phyloP scores from a whole-genome alignment of 2,888 invertebrate genomes.

The Sinodicranocentrus sp. region DNA sequence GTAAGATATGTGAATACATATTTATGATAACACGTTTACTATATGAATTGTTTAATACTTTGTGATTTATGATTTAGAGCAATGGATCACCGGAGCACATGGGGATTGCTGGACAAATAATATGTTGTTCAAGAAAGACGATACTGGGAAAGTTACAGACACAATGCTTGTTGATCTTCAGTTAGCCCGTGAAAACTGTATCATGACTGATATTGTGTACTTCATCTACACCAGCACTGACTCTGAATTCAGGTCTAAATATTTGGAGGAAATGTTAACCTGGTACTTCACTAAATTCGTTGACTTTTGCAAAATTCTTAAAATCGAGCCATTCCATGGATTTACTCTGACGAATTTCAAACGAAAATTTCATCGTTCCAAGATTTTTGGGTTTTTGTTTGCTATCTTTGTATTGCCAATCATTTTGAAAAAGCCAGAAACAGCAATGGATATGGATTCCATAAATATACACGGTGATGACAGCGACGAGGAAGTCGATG shows the following conservation, averaged over 20 bases:
- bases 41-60: no score
- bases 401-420: conserved; percentile 36
- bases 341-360: conserved; percentile 57
- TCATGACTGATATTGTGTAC: conserved; percentile 66
- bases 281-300: conserved; percentile 55
- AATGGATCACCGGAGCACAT: conserved; percentile 66
- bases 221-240: conserved; percentile 69
- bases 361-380: conserved; percentile 44
- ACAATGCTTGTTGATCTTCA: conserved; percentile 70
- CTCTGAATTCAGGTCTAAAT: conserved; percentile 36
- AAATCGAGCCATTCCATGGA: conserved; percentile 27
- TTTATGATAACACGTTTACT: no score
- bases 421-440: conserved; percentile 30
- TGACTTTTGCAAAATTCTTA: conserved; percentile 47
- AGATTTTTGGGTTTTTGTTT: conserved; percentile 50
- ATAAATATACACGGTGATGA: conserved; percentile 4
- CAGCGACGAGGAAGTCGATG: not conserved
- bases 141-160: conserved; percentile 47
- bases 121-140: conserved; percentile 69
- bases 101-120: conserved; percentile 73
- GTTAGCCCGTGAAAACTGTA: conserved; percentile 62
- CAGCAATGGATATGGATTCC: conserved; percentile 42
- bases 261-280: conserved; percentile 44
- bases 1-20: no score
- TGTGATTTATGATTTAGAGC: no score